Conservation (phyloP, 2,113 vertebrate species). For the Antidorcas marsupialis region DNA sequence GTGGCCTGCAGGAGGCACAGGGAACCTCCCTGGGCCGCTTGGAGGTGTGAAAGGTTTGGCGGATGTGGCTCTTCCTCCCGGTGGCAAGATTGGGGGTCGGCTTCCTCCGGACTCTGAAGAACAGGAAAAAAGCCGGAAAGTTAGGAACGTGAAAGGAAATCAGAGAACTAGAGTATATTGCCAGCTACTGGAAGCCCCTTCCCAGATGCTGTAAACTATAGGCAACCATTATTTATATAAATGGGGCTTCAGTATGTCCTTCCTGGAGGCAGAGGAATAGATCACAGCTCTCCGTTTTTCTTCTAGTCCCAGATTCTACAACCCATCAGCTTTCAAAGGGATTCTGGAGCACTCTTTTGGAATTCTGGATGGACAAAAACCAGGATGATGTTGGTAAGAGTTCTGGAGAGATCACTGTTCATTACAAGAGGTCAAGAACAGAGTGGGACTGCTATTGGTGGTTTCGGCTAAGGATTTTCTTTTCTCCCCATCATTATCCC, state of each 20-base stretch:
- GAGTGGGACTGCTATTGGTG: neutral
- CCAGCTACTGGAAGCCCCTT: neutral
- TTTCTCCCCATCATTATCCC: neutral
- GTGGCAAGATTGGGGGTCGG: slow-evolving; percentile 87
- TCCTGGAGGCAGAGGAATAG: neutral
- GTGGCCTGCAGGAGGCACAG: slow-evolving; percentile 74
- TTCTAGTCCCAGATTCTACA: neutral
- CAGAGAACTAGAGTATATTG: neutral
- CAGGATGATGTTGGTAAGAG: neutral
- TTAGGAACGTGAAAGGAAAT: neutral
- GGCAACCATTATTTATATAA: neutral
- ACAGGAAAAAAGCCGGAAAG: neutral
- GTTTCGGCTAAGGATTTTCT: neutral
- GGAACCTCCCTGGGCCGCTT: slow-evolving; percentile 79
- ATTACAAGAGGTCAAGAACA: neutral
- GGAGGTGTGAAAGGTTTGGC: slow-evolving; percentile 82
- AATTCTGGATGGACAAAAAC: neutral
- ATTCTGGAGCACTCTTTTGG: neutral
- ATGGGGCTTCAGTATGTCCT: neutral
- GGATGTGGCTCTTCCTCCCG: slow-evolving; percentile 84
- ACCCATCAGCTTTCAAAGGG: neutral
- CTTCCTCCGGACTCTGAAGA: slow-evolving; percentile 84
- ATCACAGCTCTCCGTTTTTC: neutral
- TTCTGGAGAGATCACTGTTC: neutral
- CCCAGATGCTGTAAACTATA: neutral